Conservation (phyloP, 2,888 invertebrate genomes). For the Magallana nippona region DNA sequence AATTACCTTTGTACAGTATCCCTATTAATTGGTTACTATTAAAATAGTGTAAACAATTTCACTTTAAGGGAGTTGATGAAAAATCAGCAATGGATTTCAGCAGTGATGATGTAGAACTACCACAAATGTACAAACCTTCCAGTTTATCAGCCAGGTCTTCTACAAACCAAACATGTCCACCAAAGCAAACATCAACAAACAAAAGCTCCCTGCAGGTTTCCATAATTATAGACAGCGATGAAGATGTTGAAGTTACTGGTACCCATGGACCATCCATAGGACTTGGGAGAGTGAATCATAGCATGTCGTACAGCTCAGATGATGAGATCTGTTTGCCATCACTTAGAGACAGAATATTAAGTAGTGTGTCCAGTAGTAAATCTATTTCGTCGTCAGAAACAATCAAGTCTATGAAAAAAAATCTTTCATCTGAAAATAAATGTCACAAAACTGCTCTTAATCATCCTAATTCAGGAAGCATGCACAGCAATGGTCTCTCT, state of each 20-base stretch:
- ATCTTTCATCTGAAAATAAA: not conserved
- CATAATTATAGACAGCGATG: constrained; percentile 4
- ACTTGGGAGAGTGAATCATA: not conserved
- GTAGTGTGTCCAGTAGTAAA: not conserved
- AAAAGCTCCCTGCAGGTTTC: not conserved
- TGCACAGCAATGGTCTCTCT: not conserved
- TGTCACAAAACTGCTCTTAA: not conserved
- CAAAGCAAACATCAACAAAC: not conserved
- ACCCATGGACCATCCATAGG: not conserved
- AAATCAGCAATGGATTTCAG: not conserved
- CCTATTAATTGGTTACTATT: too few species aligned
- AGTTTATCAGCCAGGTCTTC: not conserved
- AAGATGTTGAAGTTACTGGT: not conserved
- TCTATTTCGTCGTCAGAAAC: not conserved
- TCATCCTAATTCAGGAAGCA: not conserved
- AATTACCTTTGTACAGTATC: too few species aligned
- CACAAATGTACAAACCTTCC: not conserved
- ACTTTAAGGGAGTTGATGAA: not conserved
- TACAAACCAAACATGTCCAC: not conserved
- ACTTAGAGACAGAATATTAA: constrained; percentile 4
- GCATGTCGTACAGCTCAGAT: constrained; percentile 34
- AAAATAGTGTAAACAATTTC: too few species aligned
- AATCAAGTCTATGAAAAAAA: not conserved
- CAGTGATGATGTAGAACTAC: constrained; percentile 27
- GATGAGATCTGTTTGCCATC: constrained; percentile 21